These are phyloP conservation scores for Pachypanchax playfairii DNA, from an alignment of 2,113 vertebrate species.

Conservation along the genomic window DNA sequence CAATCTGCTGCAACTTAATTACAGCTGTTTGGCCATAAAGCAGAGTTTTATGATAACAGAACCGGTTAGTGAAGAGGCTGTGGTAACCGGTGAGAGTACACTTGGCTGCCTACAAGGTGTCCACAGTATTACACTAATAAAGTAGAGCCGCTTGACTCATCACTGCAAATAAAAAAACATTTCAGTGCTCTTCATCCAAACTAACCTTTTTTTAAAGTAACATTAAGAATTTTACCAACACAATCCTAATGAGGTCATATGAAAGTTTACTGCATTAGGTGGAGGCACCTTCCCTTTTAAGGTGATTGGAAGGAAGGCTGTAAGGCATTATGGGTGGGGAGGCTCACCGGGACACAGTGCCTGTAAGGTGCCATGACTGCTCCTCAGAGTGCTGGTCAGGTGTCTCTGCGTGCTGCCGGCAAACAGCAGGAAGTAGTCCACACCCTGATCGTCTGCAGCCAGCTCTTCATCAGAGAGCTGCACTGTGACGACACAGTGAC, in stretches of 20 bases:
- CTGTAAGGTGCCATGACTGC: constrained; percentile 86
- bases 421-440: constrained; percentile 91
- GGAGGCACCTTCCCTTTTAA: constrained; percentile 23
- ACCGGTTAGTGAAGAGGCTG: too few relatives aligned
- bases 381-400: constrained; percentile 87
- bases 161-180: neutral
- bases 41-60: too few relatives aligned
- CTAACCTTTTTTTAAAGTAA: neutral
- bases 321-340: constrained; percentile 10
- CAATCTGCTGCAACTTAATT: too few relatives aligned
- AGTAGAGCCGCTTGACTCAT: too few relatives aligned
- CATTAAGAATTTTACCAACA: neutral
- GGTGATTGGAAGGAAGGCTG: neutral
- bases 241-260: neutral
- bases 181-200: neutral
- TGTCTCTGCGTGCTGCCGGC: constrained; percentile 90
- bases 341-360: constrained; percentile 90
- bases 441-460: constrained; percentile 81
- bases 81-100: too few relatives aligned
- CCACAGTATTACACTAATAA: too few relatives aligned
- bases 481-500: constrained; percentile 89
- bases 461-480: constrained; percentile 85
- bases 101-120: too few relatives aligned
- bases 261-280: constrained; percentile 5
- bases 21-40: too few relatives aligned